Evolutionary conservation across 2,113 vertebrate species (phyloP), one percentile per base, ranked within the genome.

Genomic region (Ceuthmochares aereus): DNA sequence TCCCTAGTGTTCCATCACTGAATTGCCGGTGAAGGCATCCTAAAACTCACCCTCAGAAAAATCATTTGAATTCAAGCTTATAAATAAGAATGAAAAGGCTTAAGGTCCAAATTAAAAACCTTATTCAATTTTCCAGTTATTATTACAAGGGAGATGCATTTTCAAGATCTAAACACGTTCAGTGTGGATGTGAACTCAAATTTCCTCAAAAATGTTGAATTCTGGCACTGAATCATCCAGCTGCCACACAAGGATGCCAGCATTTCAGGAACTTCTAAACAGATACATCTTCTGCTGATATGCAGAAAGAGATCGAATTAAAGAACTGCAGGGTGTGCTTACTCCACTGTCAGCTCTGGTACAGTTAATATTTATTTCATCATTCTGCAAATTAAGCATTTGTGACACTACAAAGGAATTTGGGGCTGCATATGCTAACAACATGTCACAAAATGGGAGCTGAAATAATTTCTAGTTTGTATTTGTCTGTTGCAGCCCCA

Each of bases 331-430:
- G 34, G 0, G 5, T 10, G 21, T 16, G 32, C 25, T 83, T 70
- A 51, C 0, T 2, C 29, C 56, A 16, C 22, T 22, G 55, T 58
- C 84, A 85, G 32, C 55, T 74, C 47, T 40, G 16, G 14, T 63
- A 55, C 34, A 66, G 62, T 52, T 91, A 22, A 30, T 80, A 77
- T 51, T 62, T 85, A 79, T 79, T 78, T 78, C 1, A 1, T 37
- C 68, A 29, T 30, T 67, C 72, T 84, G 72, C 75, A 86, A 47
- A 66, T 30, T 80, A 91, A 95, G 79, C 56, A 37, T 81, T 84
- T 91, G 70, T 78, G 93, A 95, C 83, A 95, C 27, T 12, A 63
- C 55, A 84, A 81, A 90, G 55, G 32, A 77, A 88, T 86, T 92
- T 59, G 6, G 7, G 64, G 60, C 30, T 8, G 16, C 63, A 27